A percentile compares a stretch with the other conserved stretches of the same genome.
Evolutionary conservation across 1,140 invertebrate genomes (phyloP).

Genomic region (Bathynomus jamesi): DNA sequence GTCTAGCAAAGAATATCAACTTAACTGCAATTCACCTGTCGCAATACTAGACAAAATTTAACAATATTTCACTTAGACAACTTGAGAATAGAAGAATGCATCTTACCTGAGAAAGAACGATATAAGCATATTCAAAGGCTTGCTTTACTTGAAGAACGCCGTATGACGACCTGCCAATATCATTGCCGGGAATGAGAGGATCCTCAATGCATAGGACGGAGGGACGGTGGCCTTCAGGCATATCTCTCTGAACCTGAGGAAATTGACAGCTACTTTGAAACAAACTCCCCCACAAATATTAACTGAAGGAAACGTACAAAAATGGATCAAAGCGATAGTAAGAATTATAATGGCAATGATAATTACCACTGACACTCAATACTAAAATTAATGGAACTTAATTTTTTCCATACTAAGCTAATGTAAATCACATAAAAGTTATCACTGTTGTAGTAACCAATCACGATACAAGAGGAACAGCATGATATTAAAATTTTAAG

Average conservation of each 20-base stretch:
- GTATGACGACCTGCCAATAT: constrained; percentile 94
- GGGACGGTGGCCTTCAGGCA: constrained; percentile 86
- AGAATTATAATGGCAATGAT: no score
- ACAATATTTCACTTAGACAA: not conserved
- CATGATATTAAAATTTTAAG: no score
- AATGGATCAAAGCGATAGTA: no score
- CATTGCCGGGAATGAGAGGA: constrained; percentile 87
- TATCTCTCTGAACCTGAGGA: constrained; percentile 59
- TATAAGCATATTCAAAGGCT: constrained; percentile 92
- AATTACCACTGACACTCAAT: no score
- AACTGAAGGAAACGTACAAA: no score
- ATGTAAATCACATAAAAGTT: no score
- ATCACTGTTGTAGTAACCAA: no score
- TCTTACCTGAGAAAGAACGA: constrained; percentile 71
- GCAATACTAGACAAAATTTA: not conserved
- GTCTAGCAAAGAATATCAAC: not conserved
- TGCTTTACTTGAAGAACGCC: constrained; percentile 80
- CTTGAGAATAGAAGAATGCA: constrained; percentile 5
- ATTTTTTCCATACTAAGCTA: no score
- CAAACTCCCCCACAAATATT: no score
- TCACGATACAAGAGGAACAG: no score
- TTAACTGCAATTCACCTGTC: not conserved
- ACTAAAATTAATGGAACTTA: no score
- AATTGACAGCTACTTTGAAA: no score
- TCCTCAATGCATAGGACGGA: constrained; percentile 95